Percentiles rank a stretch among this genome's conserved stretches.
Conservation (phyloP, 2,888 invertebrate genomes). For the Leptinotarsa juncta region DNA sequence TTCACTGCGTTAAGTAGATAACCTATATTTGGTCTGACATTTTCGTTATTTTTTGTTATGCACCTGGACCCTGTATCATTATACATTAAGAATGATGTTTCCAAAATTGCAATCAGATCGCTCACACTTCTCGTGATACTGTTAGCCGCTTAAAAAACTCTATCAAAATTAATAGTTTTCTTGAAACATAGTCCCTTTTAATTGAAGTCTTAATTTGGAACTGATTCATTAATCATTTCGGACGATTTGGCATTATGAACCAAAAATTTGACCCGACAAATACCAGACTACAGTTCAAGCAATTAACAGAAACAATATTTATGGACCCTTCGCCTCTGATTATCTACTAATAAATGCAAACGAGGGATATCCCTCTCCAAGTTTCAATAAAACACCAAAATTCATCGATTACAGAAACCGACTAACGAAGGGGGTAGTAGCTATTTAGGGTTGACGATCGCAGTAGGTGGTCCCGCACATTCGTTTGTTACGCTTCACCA, state of each 20-base stretch:
- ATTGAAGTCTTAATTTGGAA: constrained; percentile 41
- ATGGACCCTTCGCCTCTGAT: constrained; percentile 30
- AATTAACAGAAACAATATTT: constrained; percentile 37
- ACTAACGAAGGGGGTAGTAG: constrained; percentile 42
- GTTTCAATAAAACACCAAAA: constrained; percentile 42
- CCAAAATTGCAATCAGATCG: constrained; percentile 8
- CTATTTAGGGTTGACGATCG: constrained; percentile 48
- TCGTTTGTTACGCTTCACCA: constrained; percentile 58
- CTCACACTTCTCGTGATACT: constrained; percentile 31
- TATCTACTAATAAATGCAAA: constrained; percentile 41
- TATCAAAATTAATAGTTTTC: constrained; percentile 32
- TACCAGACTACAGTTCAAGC: constrained; percentile 23
- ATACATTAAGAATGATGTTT: not conserved
- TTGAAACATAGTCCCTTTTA: constrained; percentile 30
- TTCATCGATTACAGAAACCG: constrained; percentile 38
- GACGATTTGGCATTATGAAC: constrained; percentile 42
- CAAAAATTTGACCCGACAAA: constrained; percentile 32
- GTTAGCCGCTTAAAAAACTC: constrained; percentile 28
- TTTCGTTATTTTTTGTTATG: no score
- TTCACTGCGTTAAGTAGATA: no score
- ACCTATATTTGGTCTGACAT: no score
- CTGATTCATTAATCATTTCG: constrained; percentile 39
- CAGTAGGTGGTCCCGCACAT: constrained; percentile 58
- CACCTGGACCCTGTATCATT: not conserved
- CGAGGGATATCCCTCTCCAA: constrained; percentile 30